A percentile compares a stretch with the other conserved stretches of the same genome.
These are phyloP conservation scores for Thyatira batis DNA, from an alignment of 2,888 invertebrate species.

Conservation along the genomic window DNA sequence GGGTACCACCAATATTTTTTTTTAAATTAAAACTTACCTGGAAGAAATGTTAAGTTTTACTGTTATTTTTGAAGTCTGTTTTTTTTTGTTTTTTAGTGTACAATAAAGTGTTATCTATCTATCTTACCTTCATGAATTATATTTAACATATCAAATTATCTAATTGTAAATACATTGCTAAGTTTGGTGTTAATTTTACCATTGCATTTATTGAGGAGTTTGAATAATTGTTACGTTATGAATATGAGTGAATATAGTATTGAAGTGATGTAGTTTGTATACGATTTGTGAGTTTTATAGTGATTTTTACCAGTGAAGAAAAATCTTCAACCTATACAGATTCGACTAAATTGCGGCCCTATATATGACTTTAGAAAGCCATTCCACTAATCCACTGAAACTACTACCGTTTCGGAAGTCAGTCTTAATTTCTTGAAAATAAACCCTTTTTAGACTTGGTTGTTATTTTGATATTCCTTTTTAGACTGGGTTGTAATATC, in stretches of 20 bases:
- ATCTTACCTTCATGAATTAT: conserved; percentile 7
- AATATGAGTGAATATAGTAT: not conserved
- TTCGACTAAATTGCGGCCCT: not conserved
- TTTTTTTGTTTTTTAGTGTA: too few relatives aligned
- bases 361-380: too few relatives aligned
- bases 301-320: not conserved
- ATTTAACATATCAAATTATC: conserved; percentile 2
- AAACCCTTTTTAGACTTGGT: too few relatives aligned
- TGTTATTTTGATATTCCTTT: too few relatives aligned
- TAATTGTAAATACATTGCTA: conserved; percentile 2
- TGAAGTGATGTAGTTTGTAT: not conserved
- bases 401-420: too few relatives aligned
- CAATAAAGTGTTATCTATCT: too few relatives aligned
- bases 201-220: not conserved
- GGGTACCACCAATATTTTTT: not conserved
- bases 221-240: not conserved
- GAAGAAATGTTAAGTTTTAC: too few relatives aligned
- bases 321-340: not conserved
- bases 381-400: too few relatives aligned
- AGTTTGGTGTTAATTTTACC: conserved; percentile 1
- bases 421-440: too few relatives aligned
- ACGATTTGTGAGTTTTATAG: not conserved
- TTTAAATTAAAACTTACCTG: not conserved
- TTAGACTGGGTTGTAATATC: too few relatives aligned
- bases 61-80: too few relatives aligned